A percentile compares a stretch with the other conserved stretches of the same genome.
phyloP scores from a whole-genome alignment of 2,888 invertebrate genomes.

The Bedellia somnulentella region DNA sequence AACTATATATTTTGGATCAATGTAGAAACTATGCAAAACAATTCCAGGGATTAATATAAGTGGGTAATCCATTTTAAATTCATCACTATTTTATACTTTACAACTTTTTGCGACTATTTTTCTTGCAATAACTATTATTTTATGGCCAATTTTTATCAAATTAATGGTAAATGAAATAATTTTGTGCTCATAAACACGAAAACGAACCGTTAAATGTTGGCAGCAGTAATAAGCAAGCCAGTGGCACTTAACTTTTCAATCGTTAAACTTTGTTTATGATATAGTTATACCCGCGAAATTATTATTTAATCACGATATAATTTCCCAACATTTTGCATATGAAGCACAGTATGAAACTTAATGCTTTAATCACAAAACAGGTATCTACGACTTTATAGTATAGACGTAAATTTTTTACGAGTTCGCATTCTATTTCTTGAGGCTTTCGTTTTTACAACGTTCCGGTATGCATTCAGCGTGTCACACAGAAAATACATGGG shows the following conservation, averaged over 20 bases:
- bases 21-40: too few relatives aligned
- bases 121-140: too few relatives aligned
- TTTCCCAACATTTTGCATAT: constrained; percentile 21
- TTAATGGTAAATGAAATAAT: too few relatives aligned
- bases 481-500: neutral
- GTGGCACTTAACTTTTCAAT: neutral
- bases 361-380: constrained; percentile 58
- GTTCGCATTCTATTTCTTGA: constrained; percentile 26
- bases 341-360: constrained; percentile 46
- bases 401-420: constrained; percentile 33
- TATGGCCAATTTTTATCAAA: too few relatives aligned
- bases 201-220: neutral
- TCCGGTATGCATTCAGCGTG: constrained; percentile 10
- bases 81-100: too few relatives aligned
- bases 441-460: constrained; percentile 21
- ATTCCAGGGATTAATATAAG: too few relatives aligned
- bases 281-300: neutral
- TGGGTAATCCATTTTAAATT: too few relatives aligned
- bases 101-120: too few relatives aligned
- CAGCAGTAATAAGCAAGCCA: neutral
- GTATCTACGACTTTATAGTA: constrained; percentile 52
- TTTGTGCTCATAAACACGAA: too few relatives aligned
- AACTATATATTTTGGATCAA: too few relatives aligned
- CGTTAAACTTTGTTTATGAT: neutral
- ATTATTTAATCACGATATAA: constrained; percentile 2